Evolutionary conservation across 2,888 invertebrate species (phyloP).

Genomic region (Teleogryllus oceanicus): DNA sequence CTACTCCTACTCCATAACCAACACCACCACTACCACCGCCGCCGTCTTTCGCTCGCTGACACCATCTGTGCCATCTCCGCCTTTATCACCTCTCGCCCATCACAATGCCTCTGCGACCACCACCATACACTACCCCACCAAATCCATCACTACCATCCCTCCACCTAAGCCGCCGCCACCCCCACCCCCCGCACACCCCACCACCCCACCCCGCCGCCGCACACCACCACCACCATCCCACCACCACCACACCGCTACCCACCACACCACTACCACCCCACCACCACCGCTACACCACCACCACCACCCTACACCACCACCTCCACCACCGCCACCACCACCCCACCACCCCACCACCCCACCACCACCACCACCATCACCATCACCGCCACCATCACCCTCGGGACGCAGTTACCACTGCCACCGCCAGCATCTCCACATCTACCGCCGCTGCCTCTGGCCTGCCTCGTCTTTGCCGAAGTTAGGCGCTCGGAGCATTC

Average conservation of each 20-base stretch:
- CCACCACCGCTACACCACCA: background rate
- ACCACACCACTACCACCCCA: background rate
- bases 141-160: background rate
- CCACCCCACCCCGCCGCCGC: background rate
- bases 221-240: background rate
- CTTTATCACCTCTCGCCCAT: background rate
- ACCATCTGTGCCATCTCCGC: background rate
- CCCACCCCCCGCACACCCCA: background rate
- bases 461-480: background rate
- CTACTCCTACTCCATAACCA: too few species aligned
- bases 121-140: background rate
- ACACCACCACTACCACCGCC: background rate
- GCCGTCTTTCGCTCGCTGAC: background rate
- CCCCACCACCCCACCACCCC: background rate
- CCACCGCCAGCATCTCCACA: background rate
- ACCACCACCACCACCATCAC: background rate
- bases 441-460: background rate
- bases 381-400: background rate
- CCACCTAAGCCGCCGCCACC: background rate
- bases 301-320: background rate
- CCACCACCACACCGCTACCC: background rate
- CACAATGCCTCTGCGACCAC: background rate
- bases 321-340: background rate
- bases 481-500: too few species aligned
- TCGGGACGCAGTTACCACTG: background rate